These are phyloP conservation scores for Tachycineta bicolor DNA, from an alignment of 2,113 vertebrate species.

Conservation along the genomic window DNA sequence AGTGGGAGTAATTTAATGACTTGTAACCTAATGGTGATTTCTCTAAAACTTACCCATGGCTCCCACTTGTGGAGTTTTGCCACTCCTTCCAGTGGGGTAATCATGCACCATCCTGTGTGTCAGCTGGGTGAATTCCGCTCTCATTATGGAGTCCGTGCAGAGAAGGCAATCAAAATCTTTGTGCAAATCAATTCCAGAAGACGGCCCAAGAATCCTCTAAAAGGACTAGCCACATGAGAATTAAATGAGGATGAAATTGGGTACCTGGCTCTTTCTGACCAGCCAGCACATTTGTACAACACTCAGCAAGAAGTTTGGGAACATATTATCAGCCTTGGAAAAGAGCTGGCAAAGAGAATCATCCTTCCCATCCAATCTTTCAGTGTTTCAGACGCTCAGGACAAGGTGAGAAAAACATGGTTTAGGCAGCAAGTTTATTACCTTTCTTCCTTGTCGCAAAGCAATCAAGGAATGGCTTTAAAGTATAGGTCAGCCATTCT, in stretches of 20 bases:
- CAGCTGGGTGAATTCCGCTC: not conserved
- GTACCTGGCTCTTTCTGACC: not conserved
- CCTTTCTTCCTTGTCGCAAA: conserved; percentile 1
- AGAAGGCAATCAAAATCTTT: not conserved
- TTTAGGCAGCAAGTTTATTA: conserved; percentile 12
- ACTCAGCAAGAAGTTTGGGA: not conserved
- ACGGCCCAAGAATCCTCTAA: not conserved
- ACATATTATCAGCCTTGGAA: not conserved
- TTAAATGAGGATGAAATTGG: not conserved
- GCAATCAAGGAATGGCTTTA: not conserved
- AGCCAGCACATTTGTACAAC: not conserved
- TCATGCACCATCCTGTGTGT: not conserved
- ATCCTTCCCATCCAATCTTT: not conserved
- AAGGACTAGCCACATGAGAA: not conserved
- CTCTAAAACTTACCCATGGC: not conserved
- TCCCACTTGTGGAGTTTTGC: not conserved
- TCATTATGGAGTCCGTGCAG: not conserved
- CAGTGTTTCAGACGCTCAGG: not conserved
- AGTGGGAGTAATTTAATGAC: not conserved
- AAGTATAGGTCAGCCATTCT: not conserved
- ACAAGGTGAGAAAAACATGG: not conserved
- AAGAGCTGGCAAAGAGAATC: not conserved
- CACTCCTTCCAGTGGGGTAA: not conserved
- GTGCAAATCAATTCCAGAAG: not conserved
- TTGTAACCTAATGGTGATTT: not conserved